Evolutionary conservation across 1,140 invertebrate species (phyloP).

Genomic region (Ylistrum balloti): DNA sequence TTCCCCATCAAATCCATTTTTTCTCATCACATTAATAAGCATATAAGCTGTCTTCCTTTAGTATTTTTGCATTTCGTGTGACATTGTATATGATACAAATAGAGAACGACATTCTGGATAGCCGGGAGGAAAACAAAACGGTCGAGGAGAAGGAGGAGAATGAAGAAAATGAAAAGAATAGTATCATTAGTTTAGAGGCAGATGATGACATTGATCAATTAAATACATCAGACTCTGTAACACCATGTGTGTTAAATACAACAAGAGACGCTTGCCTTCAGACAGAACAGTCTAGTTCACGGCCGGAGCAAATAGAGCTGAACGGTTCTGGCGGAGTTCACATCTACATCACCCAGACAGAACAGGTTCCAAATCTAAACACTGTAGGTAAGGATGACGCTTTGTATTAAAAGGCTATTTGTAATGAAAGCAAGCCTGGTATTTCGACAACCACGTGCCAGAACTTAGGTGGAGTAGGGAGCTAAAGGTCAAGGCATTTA

Average conservation of each 20-base stretch:
- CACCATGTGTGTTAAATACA: not conserved
- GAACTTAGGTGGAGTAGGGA: not conserved
- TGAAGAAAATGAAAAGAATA: conserved; percentile 23
- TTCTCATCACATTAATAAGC: not conserved
- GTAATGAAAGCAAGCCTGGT: not conserved
- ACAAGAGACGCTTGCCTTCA: conserved; percentile 16
- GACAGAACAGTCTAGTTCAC: not conserved
- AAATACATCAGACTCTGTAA: not conserved
- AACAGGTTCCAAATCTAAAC: not conserved
- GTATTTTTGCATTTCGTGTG: not conserved
- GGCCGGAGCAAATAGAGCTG: not conserved
- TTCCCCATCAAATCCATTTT: not conserved
- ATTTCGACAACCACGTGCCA: not conserved
- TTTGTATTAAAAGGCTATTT: not conserved
- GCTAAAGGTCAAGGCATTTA: not conserved
- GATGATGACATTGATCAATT: not conserved
- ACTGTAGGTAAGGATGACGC: not conserved
- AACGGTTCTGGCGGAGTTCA: conserved; percentile 22
- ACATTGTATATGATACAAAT: not conserved
- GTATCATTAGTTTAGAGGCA: not conserved
- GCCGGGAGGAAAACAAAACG: not conserved
- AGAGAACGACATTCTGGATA: not conserved
- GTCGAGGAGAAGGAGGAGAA: not conserved
- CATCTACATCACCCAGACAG: not conserved
- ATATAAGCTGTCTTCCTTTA: not conserved